Conservation (phyloP, 2,888 invertebrate genomes). For the Dicycla oo region DNA sequence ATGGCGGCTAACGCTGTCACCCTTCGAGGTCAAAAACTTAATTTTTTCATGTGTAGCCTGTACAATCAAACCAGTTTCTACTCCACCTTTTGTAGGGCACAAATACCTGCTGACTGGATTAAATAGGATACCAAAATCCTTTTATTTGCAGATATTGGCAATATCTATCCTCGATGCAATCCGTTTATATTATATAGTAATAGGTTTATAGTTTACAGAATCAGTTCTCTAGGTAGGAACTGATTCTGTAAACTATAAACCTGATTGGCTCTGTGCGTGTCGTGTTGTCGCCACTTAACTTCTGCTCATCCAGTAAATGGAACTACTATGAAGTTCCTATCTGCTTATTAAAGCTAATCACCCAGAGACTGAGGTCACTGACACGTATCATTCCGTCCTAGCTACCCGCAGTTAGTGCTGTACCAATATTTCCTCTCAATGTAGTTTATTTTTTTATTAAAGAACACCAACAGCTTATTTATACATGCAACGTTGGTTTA, state of each 20-base stretch:
- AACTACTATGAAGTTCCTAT: conserved; percentile 16
- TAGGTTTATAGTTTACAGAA: too few relatives aligned
- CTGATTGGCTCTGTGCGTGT: not conserved
- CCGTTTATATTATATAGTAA: too few relatives aligned
- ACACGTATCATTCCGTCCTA: conserved; percentile 13
- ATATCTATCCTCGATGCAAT: conserved; percentile 14
- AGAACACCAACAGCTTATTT: too few relatives aligned
- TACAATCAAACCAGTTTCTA: too few relatives aligned
- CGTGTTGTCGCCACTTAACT: conserved; percentile 26
- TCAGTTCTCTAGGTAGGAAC: not conserved
- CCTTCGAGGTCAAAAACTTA: too few relatives aligned
- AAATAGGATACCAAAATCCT: not conserved
- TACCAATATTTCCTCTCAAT: not conserved
- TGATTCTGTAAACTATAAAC: not conserved
- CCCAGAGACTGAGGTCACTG: conserved; percentile 14
- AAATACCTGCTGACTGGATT: too few relatives aligned
- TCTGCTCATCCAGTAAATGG: conserved; percentile 31
- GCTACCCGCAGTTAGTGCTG: not conserved
- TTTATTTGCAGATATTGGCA: conserved; percentile 9
- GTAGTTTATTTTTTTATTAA: not conserved
- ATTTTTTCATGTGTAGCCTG: too few relatives aligned
- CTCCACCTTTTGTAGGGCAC: too few relatives aligned
- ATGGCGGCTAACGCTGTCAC: too few relatives aligned
- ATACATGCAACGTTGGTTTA: too few relatives aligned
- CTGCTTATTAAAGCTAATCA: conserved; percentile 38